phyloP scores from a whole-genome alignment of 2,113 vertebrate genomes.

The Eclectus roratus region DNA sequence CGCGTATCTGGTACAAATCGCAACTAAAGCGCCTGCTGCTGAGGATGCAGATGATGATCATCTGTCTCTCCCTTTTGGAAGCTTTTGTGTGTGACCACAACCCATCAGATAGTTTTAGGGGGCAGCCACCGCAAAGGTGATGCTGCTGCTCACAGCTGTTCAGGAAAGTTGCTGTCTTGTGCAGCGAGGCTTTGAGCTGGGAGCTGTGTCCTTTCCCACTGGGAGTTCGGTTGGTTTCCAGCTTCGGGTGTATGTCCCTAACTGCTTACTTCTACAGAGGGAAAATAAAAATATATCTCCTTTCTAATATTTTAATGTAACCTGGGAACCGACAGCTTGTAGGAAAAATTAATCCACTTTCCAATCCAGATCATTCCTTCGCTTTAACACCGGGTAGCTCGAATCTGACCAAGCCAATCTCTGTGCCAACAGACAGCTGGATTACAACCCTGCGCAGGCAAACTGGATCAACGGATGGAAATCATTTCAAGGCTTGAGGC shows the following conservation, averaged over 20 bases:
- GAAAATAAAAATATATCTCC: background rate
- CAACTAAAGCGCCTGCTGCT: background rate
- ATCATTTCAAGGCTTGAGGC: background rate
- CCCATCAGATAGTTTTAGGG: accelerated
- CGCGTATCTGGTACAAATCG: accelerated
- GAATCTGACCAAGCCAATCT: background rate
- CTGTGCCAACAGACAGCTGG: background rate
- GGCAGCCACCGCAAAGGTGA: background rate
- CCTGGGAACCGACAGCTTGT: background rate
- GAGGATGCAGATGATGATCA: background rate
- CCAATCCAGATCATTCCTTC: background rate
- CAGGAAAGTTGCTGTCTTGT: background rate
- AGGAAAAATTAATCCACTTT: background rate
- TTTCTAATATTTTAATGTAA: background rate
- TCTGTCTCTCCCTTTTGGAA: background rate
- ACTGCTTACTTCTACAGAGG: background rate
- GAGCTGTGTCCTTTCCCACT: background rate
- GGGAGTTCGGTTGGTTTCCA: background rate
- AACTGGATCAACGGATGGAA: background rate
- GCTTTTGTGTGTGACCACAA: accelerated
- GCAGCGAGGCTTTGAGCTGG: background rate
- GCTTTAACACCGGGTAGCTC: background rate
- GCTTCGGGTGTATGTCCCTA: background rate
- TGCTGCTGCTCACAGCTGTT: accelerated
- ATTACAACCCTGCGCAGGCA: accelerated